Percentiles rank a stretch among this genome's conserved stretches.
Evolutionary conservation across 2,113 vertebrate species (phyloP).

Genomic region (Petrocephalus zakoni): DNA sequence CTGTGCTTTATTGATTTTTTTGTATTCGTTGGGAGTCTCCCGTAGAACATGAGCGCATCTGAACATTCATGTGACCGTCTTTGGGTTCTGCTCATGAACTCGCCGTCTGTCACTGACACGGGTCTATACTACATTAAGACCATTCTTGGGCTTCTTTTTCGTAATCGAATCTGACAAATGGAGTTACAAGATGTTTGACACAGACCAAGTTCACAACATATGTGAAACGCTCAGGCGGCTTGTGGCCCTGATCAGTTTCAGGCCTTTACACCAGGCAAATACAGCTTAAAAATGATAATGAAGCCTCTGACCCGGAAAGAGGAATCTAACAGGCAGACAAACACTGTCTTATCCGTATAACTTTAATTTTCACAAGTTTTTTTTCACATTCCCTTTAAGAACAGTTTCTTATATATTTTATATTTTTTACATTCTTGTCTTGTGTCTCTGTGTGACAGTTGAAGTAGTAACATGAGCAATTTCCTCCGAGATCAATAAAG

Average conservation of each 20-base stretch:
- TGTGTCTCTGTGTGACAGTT: too few species aligned
- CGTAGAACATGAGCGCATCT: background rate
- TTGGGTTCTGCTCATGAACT: background rate
- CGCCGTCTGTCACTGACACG: background rate
- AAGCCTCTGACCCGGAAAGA: background rate
- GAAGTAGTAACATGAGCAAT: too few species aligned
- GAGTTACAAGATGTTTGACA: background rate
- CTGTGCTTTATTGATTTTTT: background rate
- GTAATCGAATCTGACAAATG: conserved; percentile 17
- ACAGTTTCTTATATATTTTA: too few species aligned
- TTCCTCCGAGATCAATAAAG: too few species aligned
- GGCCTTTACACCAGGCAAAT: background rate
- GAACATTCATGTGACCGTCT: background rate
- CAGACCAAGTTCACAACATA: conserved; percentile 9
- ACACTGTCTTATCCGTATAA: background rate
- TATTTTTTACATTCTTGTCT: too few species aligned
- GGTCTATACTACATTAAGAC: background rate
- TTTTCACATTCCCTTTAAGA: background rate
- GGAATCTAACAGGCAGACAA: background rate
- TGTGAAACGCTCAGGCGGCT: background rate
- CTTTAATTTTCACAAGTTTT: background rate
- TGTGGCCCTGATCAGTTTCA: background rate
- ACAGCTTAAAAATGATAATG: background rate
- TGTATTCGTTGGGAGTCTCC: background rate
- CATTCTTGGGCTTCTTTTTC: conserved; percentile 3